These are phyloP conservation scores for Drosophila rellima DNA, from an alignment of 2,888 invertebrate species.

Conservation along the genomic window DNA sequence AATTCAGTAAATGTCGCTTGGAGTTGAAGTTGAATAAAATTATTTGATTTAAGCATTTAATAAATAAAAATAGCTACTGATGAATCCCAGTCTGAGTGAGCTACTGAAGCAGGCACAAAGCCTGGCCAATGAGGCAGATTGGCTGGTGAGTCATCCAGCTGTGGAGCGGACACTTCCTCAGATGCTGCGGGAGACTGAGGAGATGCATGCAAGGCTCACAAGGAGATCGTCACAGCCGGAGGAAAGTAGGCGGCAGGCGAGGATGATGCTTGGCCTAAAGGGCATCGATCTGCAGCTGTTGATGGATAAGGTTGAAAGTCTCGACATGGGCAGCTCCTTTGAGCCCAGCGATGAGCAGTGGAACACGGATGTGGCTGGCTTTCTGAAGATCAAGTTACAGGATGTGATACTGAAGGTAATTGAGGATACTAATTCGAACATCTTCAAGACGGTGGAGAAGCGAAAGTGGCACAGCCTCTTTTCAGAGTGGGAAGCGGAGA, in stretches of 20 bases:
- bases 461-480: background rate
- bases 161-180: background rate
- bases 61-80: background rate
- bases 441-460: background rate
- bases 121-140: background rate
- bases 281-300: constrained; percentile 13
- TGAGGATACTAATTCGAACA: background rate
- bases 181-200: background rate
- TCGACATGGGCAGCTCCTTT: background rate
- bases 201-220: constrained; percentile 6
- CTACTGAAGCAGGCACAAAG: constrained; percentile 5
- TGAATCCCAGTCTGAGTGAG: constrained; percentile 10
- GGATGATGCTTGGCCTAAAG: background rate
- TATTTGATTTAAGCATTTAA: background rate
- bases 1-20: background rate
- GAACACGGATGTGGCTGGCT: constrained; percentile 7
- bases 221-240: background rate
- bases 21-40: background rate
- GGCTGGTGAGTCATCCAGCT: too few species aligned
- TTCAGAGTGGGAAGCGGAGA: background rate
- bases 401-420: background rate
- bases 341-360: background rate
- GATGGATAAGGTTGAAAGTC: background rate
- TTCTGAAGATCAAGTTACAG: background rate
- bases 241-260: background rate